Base-by-base conservation (phyloP, 2,797 vertebrate genomes). In the Sternotherus odoratus region DNA sequence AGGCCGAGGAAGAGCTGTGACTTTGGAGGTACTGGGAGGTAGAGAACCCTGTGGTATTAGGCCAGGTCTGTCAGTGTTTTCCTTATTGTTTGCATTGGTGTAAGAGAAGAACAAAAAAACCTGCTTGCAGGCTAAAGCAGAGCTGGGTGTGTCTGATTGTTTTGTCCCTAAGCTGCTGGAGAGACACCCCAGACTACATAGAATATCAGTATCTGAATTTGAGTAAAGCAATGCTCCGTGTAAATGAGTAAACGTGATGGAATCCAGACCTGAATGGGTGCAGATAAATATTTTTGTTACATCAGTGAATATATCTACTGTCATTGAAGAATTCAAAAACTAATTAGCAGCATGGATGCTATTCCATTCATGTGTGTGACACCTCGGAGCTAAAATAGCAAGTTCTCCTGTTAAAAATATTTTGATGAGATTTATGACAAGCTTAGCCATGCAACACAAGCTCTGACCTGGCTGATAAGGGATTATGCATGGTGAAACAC, bases 301-400 rank as follows among this genome's bases (percentile, higher is more conserved):
- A 57, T 3, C 72, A 46, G 33, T 84, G 53, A 90, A 80, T 6
- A 91, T 86, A 91, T 90, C 54, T 89, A 86, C 39, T 80, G 11
- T 46, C 53, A 60, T 63, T 10, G 30, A 87, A 95, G 90, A 0
- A 1, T 33, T 92, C 90, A 77, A 43, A 87, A 3, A 30, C 86
- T 78, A 83, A 84, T 66, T 79, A 57, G 49, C 51, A 56, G 11
- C 54, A 56, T 85, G 33, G 36, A 30, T 21, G 43, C 86, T 87
- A 79, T 11, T 63, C 54, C 81, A 63, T 39, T 88, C 88, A 94
- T 43, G 5, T 69, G 51, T 16, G 12, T 48, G n/a, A 66, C 50
- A 36, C 0, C 0, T 1, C 30, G 1, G 26, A 50, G 10, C 7
- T 57, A 60, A n/a, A 91, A 90, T 1, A 8, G 0, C 51, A 72